phyloP scores from a whole-genome alignment of 2,797 vertebrate species.

The Atherinosoma microstoma region DNA sequence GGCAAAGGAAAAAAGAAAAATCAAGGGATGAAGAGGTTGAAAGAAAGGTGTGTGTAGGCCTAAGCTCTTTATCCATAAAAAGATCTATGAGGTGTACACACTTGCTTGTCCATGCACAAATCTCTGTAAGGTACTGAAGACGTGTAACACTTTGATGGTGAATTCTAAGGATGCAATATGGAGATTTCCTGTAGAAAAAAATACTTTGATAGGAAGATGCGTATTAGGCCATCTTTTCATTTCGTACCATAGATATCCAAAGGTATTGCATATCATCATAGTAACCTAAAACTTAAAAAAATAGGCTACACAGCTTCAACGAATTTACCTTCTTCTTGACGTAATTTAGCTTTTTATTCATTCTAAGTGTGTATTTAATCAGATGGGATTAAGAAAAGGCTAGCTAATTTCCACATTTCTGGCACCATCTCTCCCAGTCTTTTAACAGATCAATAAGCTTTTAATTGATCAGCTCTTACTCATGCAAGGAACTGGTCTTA shows the following conservation, averaged over 20 bases:
- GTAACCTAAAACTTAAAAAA: background rate
- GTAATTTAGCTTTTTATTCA: constrained; percentile 30
- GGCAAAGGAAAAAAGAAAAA: constrained; percentile 35
- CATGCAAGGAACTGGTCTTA: constrained; percentile 13
- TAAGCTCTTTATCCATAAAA: constrained; percentile 69
- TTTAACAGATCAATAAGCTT: constrained; percentile 70
- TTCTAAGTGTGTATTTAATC: constrained; percentile 34
- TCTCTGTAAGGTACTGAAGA: constrained; percentile 38
- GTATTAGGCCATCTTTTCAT: constrained; percentile 3
- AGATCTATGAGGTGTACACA: constrained; percentile 47
- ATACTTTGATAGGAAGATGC: constrained; percentile 12
- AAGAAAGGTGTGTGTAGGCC: constrained; percentile 66
- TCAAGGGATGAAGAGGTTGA: constrained; percentile 58
- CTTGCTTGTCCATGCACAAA: constrained; percentile 29
- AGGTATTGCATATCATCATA: background rate
- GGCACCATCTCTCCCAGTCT: constrained; percentile 33
- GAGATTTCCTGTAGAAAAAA: constrained; percentile 30
- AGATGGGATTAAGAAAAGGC: constrained; percentile 15
- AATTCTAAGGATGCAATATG: constrained; percentile 15
- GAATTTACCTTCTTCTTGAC: background rate
- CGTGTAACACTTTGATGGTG: constrained; percentile 38
- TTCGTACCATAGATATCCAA: background rate
- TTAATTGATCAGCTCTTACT: constrained; percentile 75
- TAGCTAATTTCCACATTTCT: constrained; percentile 39
- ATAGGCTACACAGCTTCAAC: background rate